Evolutionary conservation across 2,797 vertebrate species (phyloP), one percentile per base, ranked within the genome.

Genomic region (Phalanger gymnotis): DNA sequence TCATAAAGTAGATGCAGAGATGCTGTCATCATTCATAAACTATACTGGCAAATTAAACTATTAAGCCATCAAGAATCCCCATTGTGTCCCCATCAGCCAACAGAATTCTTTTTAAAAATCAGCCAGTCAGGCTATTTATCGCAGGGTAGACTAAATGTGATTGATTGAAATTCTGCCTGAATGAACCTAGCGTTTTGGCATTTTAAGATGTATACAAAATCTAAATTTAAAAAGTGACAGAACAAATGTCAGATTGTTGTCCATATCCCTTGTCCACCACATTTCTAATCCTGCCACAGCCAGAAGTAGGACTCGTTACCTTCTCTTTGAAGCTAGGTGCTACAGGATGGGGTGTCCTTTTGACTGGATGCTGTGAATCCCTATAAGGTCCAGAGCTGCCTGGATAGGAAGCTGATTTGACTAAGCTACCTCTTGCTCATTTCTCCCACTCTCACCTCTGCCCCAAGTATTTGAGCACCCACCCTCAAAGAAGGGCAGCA

Each of bases 101-200:
- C 22, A 87, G 22, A 73, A 51, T 27, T n/a, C n/a, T n/a, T n/a
- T n/a, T 66, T 16, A 7, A 19, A 22, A 47, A 27, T 95, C 40
- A 89, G 34, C 91, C 92, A 90, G 5, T 91, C 40, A 91, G 4
- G 92, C 90, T 73, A 91, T 40, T 51, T 53, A 73, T 95, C 58
- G 56, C 27, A 91, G n/a, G 28, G 47, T 9, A 89, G 58, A 90
- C n/a, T 0, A 53, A 47, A 92, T 4, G 61, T 91, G 61, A 28
- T 25, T 58, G 19, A n/a, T 40, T 95, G 53, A 94, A 91, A 94
- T 7, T 31, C 54, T 27, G 90, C 52, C 56, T 91, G 30, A 16
- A 11, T 57, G 54, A 40, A 61, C 4, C 52, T 87, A 92, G 25
- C 51, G 40, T 87, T 87, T 87, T 51, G 73, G 22, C 73, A 87